Conservation (phyloP, 1,140 invertebrate genomes). For the Drosophila saltans region DNA sequence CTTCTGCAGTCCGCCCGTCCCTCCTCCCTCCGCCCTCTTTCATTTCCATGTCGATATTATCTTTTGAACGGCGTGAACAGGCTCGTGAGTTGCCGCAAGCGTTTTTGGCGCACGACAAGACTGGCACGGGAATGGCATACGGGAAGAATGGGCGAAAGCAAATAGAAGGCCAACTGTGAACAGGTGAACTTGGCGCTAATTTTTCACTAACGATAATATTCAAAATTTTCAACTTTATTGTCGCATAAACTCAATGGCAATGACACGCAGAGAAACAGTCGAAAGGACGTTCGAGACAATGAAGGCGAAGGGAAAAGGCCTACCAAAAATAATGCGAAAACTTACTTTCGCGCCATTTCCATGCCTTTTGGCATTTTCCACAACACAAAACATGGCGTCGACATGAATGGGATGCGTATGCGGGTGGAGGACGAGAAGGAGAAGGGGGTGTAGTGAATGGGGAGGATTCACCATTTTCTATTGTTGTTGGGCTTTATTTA, state of each 20-base stretch:
- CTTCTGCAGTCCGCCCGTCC: background rate
- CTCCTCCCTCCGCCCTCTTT: background rate
- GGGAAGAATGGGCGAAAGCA: slow-evolving; percentile 11
- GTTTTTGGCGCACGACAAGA: slow-evolving; percentile 67
- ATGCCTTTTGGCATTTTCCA: slow-evolving; percentile 65
- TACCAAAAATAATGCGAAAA: slow-evolving; percentile 52
- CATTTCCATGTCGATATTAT: slow-evolving; percentile 45
- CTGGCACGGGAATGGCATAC: slow-evolving; percentile 8
- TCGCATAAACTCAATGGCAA: slow-evolving; percentile 71
- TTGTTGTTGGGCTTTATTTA: slow-evolving; percentile 71
- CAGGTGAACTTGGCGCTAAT: slow-evolving; percentile 67
- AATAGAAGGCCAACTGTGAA: background rate
- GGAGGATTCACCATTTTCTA: slow-evolving; percentile 73
- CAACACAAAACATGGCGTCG: slow-evolving; percentile 27
- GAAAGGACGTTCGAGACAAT: background rate
- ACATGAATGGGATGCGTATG: slow-evolving; percentile 10
- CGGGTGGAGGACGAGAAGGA: background rate
- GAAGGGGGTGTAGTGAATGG: slow-evolving; percentile 32
- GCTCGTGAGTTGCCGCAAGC: slow-evolving; percentile 52
- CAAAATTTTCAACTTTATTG: slow-evolving; percentile 80
- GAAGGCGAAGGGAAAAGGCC: slow-evolving; percentile 1
- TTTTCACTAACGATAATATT: slow-evolving; percentile 82
- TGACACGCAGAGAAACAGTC: slow-evolving; percentile 26
- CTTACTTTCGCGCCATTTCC: slow-evolving; percentile 77
- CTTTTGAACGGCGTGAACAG: slow-evolving; percentile 62